Base-by-base conservation (phyloP, 1,140 invertebrate genomes). In the Sitodiplosis mosellana region DNA sequence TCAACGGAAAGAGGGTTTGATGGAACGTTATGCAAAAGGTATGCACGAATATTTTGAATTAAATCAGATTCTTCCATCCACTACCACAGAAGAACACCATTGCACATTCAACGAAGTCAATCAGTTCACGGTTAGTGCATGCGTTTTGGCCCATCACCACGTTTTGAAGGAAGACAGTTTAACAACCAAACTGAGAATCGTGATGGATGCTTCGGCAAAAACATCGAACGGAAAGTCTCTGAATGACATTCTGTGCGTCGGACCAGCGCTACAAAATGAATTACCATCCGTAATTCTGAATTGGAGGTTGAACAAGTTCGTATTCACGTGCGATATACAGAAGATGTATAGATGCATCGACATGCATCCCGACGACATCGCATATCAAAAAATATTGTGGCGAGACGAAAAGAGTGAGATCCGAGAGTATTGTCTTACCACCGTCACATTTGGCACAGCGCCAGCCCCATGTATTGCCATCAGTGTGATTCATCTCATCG, bases 141-240 rank as follows among this genome's bases (percentile, higher is more conserved):
- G 36, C 53, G 56, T 52, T 40, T 43, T 55, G 6, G 51, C 53
- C 2, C 56, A 57, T 50, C 53, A 53, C 21, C 43, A 51, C 1
- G 52, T 58, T 4, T 34, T 55, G 14, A 53, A 55, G 15, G 49
- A 51, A 37, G 19, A 47, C 5, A 58, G 56, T 36, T 7, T 48
- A 0, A 62, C 58, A 2, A 65, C 63, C 1, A 60, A 61, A 52
- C 42, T 64, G 4, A 46, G 65, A 49, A 59, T 67, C 8, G 65
- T 69, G n/a, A 67, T 65, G 46, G 60, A 67, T 51, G 59, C 52
- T 10, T 66, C 64, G 4, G 42, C 48, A 11, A 56, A 54, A 43
- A 59, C 59, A 2, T 46, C 50, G 2, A 49, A 47, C 12, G 61
- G 61, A 14, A 20, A 53, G 15, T 66, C 59, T 22, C 47, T 67